phyloP scores from a whole-genome alignment of 1,140 invertebrate genomes.

The Episyrphus balteatus region DNA sequence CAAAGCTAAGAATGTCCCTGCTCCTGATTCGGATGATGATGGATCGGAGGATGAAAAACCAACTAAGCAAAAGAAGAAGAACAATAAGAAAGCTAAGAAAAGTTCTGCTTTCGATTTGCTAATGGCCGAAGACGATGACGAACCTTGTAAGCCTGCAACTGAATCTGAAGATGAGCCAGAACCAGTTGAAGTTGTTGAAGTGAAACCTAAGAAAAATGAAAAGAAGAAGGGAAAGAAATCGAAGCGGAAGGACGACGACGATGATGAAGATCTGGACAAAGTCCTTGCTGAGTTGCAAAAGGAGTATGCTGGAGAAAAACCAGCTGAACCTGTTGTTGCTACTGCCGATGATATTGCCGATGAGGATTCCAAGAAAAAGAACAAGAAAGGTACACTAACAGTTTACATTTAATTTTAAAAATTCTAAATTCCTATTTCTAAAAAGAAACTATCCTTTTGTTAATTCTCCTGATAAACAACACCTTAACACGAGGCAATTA shows the following conservation, averaged over 20 bases:
- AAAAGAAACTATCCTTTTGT: too few relatives aligned
- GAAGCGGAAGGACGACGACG: slow-evolving; percentile 63
- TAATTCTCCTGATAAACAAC: too few relatives aligned
- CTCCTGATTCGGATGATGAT: slow-evolving; percentile 17
- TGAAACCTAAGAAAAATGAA: slow-evolving; percentile 42
- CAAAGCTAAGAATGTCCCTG: neutral
- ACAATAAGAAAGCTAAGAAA: slow-evolving; percentile 40
- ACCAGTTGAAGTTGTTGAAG: slow-evolving; percentile 39
- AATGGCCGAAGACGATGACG: slow-evolving; percentile 45
- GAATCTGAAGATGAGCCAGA: slow-evolving; percentile 23
- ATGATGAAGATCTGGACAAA: slow-evolving; percentile 70
- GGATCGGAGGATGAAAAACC: slow-evolving; percentile 25
- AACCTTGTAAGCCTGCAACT: slow-evolving; percentile 23
- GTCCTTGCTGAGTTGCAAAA: slow-evolving; percentile 68
- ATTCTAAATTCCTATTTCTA: too few relatives aligned
- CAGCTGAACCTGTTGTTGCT: slow-evolving; percentile 11
- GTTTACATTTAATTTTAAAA: slow-evolving; percentile 15
- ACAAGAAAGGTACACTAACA: slow-evolving; percentile 39
- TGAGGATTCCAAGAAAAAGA: slow-evolving; percentile 38
- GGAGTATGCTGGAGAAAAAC: slow-evolving; percentile 57
- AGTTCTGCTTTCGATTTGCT: slow-evolving; percentile 51
- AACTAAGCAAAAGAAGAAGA: slow-evolving; percentile 37
- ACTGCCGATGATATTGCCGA: slow-evolving; percentile 35
- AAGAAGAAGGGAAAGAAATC: slow-evolving; percentile 58
- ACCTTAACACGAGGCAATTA: too few relatives aligned